Evolutionary conservation across 2,113 vertebrate genomes (phyloP), one percentile per base, ranked within the genome.

Genomic region (Nesoenas mayeri): DNA sequence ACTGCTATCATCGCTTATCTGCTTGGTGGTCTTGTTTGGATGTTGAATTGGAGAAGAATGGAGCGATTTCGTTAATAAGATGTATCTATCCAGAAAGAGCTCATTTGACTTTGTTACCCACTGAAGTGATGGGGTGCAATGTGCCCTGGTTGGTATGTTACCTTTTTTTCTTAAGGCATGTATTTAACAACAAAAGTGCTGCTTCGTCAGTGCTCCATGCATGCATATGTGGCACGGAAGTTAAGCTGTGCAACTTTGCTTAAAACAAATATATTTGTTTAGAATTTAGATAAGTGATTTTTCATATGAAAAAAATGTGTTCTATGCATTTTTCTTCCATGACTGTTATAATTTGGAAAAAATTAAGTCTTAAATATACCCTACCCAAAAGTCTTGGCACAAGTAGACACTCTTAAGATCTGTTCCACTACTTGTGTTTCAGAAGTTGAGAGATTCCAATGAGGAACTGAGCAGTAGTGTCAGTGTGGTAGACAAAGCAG

Each of bases 51-150:
- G 50, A 50, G 79, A 22, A 16, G 62, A 77, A 29, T 4, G 58
- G 65, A 87, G n/a, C 44, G 8, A 1, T 65, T 79, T 61, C 77
- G 57, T 84, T 74, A 56, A 26, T 48, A 28, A 79, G 47, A 21
- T 1, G 3, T 15, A 6, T 69, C 58, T 79, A 1, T 44, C 50
- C 85, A 50, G 79, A 70, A 88, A 47, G 36, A 73, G 44, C 28
- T 12, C 31, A 0, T 65, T 61, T 82, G 0, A 4, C 10, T 79
- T 69, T 34, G 70, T 57, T 69, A n/a, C 24, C 40, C 6, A 0
- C 36, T 25, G 66, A 66, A 56, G 34, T 34, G 54, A 11, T 0
- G 0, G n/a, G 5, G 3, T 2, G 0, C 57, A 36, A 25, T 67
- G 51, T 31, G 25, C 32, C 28, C 47, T 71, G 66, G 21, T 86